Evolutionary conservation across 2,113 vertebrate genomes (phyloP), one percentile per base, ranked within the genome.

Genomic region (Chlorodrepanis virens): DNA sequence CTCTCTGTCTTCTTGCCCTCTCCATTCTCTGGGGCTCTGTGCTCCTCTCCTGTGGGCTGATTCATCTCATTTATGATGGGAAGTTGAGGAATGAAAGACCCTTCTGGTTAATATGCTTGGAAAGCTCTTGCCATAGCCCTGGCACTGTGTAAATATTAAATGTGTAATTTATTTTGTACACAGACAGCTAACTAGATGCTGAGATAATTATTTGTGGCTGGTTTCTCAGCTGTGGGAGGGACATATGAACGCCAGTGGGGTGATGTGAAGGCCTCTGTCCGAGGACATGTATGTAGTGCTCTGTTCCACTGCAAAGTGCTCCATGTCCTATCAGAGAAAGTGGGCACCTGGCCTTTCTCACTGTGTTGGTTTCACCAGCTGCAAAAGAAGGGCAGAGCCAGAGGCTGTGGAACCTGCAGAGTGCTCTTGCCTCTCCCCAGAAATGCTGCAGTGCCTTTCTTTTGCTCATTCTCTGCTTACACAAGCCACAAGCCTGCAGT

Each of bases 401-500:
- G 45, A 22, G 50, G 7, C 76, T 50, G 12, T 59, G 52, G 21
- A 21, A n/a, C 45, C n/a, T 42, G 25, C 35, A 49, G 59, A 44
- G 29, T 23, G 28, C 6, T 70, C 42, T 10, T 42, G 11, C 31
- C 63, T 57, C 20, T 67, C 23, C 33, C 19, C 2, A 40, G 2
- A 57, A 74, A 35, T 14, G 7, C 45, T 59, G 35, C 14, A 3
- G 7, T 71, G 39, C 33, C 19, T 54, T 63, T 40, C 61, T 47
- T 88, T 63, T 54, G 12, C 60, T 81, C 8, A 1, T 1, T 4
- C 12, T 37, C 23, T 71, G 27, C 23, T 65, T 33, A 33, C 1
- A 2, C 3, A 3, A 59, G 56, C n/a, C 20, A 6, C 68, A 76
- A 0, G 8, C 19, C 20, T 5, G 7, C 6, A 2, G 27, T 11